These are phyloP conservation scores for Gymnoscopelus braueri DNA, from an alignment of 2,797 vertebrate genomes.

Conservation along the genomic window DNA sequence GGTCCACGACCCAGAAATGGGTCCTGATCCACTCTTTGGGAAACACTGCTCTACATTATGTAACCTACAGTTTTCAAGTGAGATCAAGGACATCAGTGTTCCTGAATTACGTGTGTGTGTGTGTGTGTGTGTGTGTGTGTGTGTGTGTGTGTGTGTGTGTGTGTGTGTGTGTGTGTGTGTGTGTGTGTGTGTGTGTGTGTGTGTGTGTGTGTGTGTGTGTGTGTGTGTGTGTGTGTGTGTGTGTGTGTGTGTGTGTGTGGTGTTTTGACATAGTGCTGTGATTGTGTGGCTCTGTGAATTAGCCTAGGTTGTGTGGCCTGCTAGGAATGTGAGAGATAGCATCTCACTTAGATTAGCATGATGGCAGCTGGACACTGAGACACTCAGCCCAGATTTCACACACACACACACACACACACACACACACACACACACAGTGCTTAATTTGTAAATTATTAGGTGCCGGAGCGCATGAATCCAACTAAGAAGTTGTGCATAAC, in stretches of 20 bases:
- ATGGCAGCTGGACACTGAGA: constrained; percentile 41
- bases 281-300: constrained; percentile 46
- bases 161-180: too few species aligned
- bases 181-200: constrained; percentile 9
- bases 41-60: too few species aligned
- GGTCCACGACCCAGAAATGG: too few species aligned
- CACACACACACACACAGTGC: not conserved
- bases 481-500: not conserved
- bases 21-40: too few species aligned
- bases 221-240: constrained; percentile 11
- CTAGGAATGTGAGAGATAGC: constrained; percentile 55
- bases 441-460: too few species aligned
- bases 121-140: constrained; percentile 11
- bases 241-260: not conserved
- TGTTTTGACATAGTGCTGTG: constrained; percentile 48
- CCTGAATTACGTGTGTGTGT: not conserved
- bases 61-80: too few species aligned
- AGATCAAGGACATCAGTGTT: too few species aligned
- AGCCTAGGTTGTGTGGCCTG: constrained; percentile 24
- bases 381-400: not conserved
- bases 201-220: constrained; percentile 9
- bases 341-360: constrained; percentile 55
- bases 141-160: constrained; percentile 4
- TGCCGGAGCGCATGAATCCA: too few species aligned
- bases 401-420: constrained; percentile 1